Evolutionary conservation across 2,113 vertebrate species (phyloP), one percentile per base, ranked within the genome.

Genomic region (Caracal caracal): DNA sequence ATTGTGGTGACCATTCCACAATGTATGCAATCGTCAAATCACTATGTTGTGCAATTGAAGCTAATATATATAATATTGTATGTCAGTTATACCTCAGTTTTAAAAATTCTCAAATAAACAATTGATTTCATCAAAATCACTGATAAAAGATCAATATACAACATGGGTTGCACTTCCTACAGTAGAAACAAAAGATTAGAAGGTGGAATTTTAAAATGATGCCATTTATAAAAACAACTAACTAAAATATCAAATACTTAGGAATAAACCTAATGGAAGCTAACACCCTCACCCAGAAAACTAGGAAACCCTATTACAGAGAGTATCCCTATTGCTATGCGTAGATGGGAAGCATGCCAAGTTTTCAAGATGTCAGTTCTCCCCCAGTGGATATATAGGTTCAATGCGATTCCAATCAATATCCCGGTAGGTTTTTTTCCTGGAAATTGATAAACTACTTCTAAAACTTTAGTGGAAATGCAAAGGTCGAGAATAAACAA

Each of bases 401-500:
- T 94, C 76, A 40, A 40, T n/a, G 20, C 7, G 20, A 63, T 91
- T 63, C n/a, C 35, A 85, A 43, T 90, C 40, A 78, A 73, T 53
- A 56, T n/a, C 22, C 20, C 26, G 80, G 16, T 26, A 75, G 68
- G 20, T 24, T 19, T 76, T 70, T 82, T 65, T 71, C 8, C 80
- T 84, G 33, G 61, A 88, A 96, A 85, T 66, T 20, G 4, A 92
- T 51, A 73, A 59, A 37, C 4, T 17, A 20, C 40, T 65, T 84
- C 83, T 66, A 78, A 96, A 84, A 88, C 3, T 80, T 83, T 73
- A 85, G 37, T 80, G 28, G 37, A 92, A 73, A 75, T 81, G 11
- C n/a, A 30, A 89, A 89, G 1, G 66, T 75, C 49, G 81, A 97
- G 78, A 80, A 85, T 76, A 83, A 96, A 53, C 10, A 78, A 37